phyloP scores from a whole-genome alignment of 2,888 invertebrate genomes.

The Eupithecia insigniata region DNA sequence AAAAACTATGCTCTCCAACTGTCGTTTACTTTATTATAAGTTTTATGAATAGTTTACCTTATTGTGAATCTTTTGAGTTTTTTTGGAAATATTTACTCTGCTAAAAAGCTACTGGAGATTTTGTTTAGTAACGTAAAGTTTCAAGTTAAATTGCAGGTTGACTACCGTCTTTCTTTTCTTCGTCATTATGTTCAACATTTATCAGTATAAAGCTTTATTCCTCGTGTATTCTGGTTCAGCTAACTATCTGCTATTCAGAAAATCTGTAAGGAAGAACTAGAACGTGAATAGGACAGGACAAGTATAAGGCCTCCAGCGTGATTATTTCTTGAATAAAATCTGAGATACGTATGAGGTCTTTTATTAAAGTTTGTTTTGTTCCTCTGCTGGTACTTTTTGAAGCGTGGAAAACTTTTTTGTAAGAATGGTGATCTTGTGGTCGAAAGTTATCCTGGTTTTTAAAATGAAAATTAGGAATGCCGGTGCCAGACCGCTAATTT shows the following conservation, averaged over 20 bases:
- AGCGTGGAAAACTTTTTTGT: background rate
- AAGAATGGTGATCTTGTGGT: background rate
- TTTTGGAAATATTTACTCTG: background rate
- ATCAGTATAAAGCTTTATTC: background rate
- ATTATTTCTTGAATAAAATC: conserved; percentile 3
- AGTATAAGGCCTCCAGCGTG: background rate
- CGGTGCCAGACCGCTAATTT: background rate
- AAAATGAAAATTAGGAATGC: background rate
- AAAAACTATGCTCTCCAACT: background rate
- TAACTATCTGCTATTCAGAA: conserved; percentile 7
- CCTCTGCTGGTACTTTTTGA: background rate
- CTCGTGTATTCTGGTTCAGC: background rate
- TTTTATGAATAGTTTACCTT: background rate
- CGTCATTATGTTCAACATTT: background rate
- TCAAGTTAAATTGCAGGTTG: background rate
- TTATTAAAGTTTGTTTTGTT: background rate
- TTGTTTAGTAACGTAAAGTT: background rate
- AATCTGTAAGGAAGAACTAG: background rate
- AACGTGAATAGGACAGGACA: background rate
- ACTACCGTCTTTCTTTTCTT: background rate
- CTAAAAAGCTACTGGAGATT: background rate
- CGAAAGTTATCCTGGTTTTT: background rate
- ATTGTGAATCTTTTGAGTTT: background rate
- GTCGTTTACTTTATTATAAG: background rate
- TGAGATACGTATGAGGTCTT: background rate